Base-by-base conservation (phyloP, 2,797 vertebrate genomes). In the Rhyacichthys aspro region DNA sequence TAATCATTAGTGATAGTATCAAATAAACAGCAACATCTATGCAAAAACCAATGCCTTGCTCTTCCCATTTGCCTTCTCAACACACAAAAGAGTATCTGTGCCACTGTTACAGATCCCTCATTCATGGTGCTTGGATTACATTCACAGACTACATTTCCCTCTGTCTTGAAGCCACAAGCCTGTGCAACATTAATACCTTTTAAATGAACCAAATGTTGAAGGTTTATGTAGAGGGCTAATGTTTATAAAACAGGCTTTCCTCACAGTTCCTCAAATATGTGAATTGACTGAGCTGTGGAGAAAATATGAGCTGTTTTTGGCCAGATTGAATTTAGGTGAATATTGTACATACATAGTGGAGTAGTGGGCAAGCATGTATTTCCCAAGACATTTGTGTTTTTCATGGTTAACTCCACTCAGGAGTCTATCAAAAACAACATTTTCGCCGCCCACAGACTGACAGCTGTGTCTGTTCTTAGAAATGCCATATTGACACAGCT, bases 51-150 rank as follows among this genome's bases (percentile, higher is more conserved):
- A 12, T 18, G 50, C 17, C 18, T 18, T 28, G 60, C 43, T 64
- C 60, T 17, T 52, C 50, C 50, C 44, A 64, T 71, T 63, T 18
- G 71, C 72, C 60, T 61, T 58, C 60, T 63, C 55, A 59, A 64
- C 11, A 64, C 67, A 82, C 79, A 84, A 76, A 81, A 76, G 82
- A 57, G 56, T 62, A 68, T 66, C 83, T 81, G 76, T 82, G 68
- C 68, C 61, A 71, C 78, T 77, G 74, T 78, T 80, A 83, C 66
- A 78, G 65, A 74, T 64, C 33, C 55, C 56, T 83, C 66, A 60
- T 83, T 84, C 72, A 79, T 76, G 78, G 50, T 14, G 17, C n/a
- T 63, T 52, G 71, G 72, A 67, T 63, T 66, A 72, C 63, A 71
- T 74, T 75, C 63, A 58, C 50, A 48, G 56, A 64, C 65, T 45